phyloP scores from a whole-genome alignment of 2,797 vertebrate species.

The Enoplosus armatus region DNA sequence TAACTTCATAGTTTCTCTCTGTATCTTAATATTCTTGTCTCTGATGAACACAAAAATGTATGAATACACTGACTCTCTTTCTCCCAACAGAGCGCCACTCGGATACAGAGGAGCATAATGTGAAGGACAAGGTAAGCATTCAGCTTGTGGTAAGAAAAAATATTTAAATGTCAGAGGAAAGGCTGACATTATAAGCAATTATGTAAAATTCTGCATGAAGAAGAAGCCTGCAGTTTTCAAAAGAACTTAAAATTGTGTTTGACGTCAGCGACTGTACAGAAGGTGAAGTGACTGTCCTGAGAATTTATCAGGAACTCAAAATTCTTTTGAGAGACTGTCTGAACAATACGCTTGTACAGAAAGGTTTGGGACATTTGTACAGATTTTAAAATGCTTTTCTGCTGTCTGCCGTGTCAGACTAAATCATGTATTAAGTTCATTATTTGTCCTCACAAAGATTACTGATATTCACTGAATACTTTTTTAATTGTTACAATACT shows the following conservation, averaged over 20 bases:
- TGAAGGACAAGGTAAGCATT: conserved; percentile 62
- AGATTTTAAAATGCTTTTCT: neutral
- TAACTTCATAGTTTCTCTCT: neutral
- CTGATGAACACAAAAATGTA: neutral
- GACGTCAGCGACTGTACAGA: neutral
- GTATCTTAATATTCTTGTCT: neutral
- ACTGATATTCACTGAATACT: neutral
- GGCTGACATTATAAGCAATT: conserved; percentile 20
- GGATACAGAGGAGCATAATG: conserved; percentile 15
- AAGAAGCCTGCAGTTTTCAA: neutral
- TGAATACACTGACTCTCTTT: neutral
- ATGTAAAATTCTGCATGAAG: conserved; percentile 14
- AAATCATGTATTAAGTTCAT: neutral
- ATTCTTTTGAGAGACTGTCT: neutral
- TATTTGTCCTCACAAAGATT: neutral
- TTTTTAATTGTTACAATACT: neutral
- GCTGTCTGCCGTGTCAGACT: neutral
- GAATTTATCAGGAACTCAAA: neutral
- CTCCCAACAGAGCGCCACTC: conserved; percentile 52
- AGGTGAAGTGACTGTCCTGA: neutral
- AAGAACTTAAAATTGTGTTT: conserved; percentile 18
- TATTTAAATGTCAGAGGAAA: conserved; percentile 33
- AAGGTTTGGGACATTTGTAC: neutral
- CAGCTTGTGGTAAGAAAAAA: neutral
- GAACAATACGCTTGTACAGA: neutral